Conservation (phyloP, 2,888 invertebrate species). For the Adelognathus sp. region DNA sequence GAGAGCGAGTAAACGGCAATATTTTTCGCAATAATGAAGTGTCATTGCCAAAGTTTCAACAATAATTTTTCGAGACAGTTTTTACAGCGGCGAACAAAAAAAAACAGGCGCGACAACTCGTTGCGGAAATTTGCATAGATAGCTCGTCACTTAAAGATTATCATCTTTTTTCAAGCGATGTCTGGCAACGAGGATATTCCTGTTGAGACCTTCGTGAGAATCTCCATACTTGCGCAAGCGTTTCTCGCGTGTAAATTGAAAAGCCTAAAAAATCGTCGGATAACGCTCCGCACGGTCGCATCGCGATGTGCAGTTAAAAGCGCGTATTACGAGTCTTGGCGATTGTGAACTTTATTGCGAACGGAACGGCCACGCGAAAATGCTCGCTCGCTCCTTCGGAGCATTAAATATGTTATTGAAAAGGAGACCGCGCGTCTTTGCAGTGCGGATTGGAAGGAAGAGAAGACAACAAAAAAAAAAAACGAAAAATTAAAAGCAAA, state of each 20-base stretch:
- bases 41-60: neutral
- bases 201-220: conserved; percentile 39
- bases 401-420: conserved; percentile 40
- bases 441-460: too few species aligned
- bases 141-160: conserved; percentile 52
- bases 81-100: neutral
- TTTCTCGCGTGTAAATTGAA: conserved; percentile 27
- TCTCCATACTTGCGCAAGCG: conserved; percentile 42
- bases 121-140: conserved; percentile 53
- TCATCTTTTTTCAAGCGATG: conserved; percentile 22
- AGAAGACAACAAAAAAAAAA: neutral
- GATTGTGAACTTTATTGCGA: conserved; percentile 57
- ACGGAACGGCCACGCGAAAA: conserved; percentile 53
- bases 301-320: conserved; percentile 59
- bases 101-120: neutral
- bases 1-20: neutral
- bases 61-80: conserved; percentile 14
- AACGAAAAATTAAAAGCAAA: conserved; percentile 19
- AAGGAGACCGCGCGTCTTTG: conserved; percentile 22
- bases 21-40: neutral
- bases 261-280: conserved; percentile 47
- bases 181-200: conserved; percentile 15
- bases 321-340: conserved; percentile 58
- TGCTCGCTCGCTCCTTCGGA: neutral
- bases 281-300: conserved; percentile 42